phyloP scores from a whole-genome alignment of 2,888 invertebrate species.

The Amaurobius ferox region DNA sequence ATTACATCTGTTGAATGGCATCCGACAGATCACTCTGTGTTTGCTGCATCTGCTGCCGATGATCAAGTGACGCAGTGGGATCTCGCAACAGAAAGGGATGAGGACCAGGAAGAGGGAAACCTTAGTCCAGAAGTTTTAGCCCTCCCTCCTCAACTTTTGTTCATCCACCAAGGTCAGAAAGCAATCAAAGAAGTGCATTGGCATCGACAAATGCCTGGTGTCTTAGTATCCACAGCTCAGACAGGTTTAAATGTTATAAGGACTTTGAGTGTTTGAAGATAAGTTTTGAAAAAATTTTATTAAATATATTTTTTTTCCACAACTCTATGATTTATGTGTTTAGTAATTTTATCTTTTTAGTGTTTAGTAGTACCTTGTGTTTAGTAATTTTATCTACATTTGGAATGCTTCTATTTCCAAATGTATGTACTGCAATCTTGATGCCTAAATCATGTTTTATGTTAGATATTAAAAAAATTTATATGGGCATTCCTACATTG shows the following conservation, averaged over 20 bases:
- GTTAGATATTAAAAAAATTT: too few species aligned
- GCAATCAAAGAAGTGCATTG: conserved; percentile 99
- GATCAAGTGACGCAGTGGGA: conserved; percentile 99
- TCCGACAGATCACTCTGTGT: conserved; percentile 92
- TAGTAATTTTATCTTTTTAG: too few species aligned
- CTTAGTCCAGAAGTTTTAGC: conserved; percentile 77
- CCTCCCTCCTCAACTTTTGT: conserved; percentile 96
- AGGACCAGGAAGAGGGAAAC: conserved; percentile 78
- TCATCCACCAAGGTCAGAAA: conserved; percentile 97
- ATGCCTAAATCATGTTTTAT: too few species aligned
- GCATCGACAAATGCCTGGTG: conserved; percentile 96
- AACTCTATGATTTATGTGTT: too few species aligned
- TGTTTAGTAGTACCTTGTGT: too few species aligned
- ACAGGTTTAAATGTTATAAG: conserved; percentile 98
- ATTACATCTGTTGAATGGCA: conserved; percentile 99
- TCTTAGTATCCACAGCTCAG: conserved; percentile 94
- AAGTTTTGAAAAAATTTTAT: too few species aligned
- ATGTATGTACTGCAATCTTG: too few species aligned
- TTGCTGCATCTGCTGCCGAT: conserved; percentile 95
- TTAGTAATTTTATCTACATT: too few species aligned
- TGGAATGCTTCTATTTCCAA: too few species aligned
- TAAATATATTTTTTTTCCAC: too few species aligned
- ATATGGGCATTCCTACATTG: too few species aligned
- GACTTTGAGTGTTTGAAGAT: conserved; percentile 91
- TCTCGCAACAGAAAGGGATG: conserved; percentile 91